Base-by-base conservation (phyloP, 2,797 vertebrate species). In the Xenopus petersii region DNA sequence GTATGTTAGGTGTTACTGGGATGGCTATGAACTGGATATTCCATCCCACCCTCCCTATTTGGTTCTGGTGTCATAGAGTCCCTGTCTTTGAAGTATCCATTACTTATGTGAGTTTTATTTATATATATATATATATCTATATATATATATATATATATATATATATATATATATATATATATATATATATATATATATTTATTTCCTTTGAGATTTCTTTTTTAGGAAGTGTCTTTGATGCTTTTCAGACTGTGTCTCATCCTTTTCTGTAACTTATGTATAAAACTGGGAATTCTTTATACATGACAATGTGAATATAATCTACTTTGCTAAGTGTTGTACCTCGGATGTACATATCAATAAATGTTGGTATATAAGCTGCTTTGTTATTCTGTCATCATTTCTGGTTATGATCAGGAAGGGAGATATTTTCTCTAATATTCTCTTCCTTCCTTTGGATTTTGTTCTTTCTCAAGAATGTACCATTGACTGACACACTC, bases 361-460 rank as follows among this genome's bases (percentile, higher is more conserved):
- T 99, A 99, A 99, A 99, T 93, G 93, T 96, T 90, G 84, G 94
- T 96, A 96, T 92, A 91, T 94, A 92, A 95, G 93, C 93, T 93
- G 91, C 83, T 47, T 46, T 66, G 77, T 21, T 67, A 54, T 71
- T 71, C 12, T 70, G 70, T 46, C 7, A 33, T 67, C 36, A 42
- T 42, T 42, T 42, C 8, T 42, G 36, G 3, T 42, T 42, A 6
- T 36, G 36, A 42, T 42, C 36, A 9, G 36, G 36, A 42, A 42
- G 8, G 6, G 3, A 42, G 36, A 42, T 42, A 6, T 6, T 42
- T 21, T 1, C 26, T 42, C 36, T 42, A 4, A 9, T 42, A 42
- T 42, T 42, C 36, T 21, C 21, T 21, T 21, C 21, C 21, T 21
- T 21, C 36, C 5, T 42, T 42, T 6, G 36, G 36, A 42, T 42